Conservation (phyloP, 2,888 invertebrate genomes). For the Lasioglossum marginatum region DNA sequence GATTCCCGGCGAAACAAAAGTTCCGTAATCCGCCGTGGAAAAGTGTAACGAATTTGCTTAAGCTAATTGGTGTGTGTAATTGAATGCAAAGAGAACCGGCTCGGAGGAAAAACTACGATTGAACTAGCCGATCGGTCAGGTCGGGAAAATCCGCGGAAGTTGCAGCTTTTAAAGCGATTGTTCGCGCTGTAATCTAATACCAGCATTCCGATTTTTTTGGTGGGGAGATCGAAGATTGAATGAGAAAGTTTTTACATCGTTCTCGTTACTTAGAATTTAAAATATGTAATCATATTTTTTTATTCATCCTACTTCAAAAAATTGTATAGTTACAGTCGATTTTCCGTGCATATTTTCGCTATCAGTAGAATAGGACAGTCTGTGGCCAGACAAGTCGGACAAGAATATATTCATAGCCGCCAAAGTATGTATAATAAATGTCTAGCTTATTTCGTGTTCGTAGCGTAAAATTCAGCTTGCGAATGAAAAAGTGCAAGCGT, state of each 20-base stretch:
- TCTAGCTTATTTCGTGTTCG: neutral
- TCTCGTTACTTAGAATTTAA: neutral
- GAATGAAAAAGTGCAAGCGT: neutral
- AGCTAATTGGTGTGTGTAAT: constrained; percentile 2
- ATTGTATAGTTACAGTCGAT: neutral
- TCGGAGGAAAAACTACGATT: neutral
- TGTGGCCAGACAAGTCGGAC: neutral
- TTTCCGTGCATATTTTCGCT: neutral
- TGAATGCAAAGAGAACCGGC: constrained; percentile 1
- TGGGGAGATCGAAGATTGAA: neutral
- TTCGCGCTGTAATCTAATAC: neutral
- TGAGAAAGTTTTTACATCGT: neutral
- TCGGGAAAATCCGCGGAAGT: neutral
- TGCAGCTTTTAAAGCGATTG: neutral
- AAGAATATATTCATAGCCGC: no score
- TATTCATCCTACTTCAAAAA: neutral
- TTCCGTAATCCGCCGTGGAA: neutral
- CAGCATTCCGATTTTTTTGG: neutral
- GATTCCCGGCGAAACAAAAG: constrained; percentile 10
- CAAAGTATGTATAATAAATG: no score
- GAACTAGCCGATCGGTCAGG: neutral
- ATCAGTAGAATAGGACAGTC: neutral
- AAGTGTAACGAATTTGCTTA: constrained; percentile 2
- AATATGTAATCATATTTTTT: neutral
- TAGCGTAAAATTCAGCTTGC: neutral